These are phyloP conservation scores for Clamator glandarius DNA, from an alignment of 2,797 vertebrate genomes.

Conservation along the genomic window DNA sequence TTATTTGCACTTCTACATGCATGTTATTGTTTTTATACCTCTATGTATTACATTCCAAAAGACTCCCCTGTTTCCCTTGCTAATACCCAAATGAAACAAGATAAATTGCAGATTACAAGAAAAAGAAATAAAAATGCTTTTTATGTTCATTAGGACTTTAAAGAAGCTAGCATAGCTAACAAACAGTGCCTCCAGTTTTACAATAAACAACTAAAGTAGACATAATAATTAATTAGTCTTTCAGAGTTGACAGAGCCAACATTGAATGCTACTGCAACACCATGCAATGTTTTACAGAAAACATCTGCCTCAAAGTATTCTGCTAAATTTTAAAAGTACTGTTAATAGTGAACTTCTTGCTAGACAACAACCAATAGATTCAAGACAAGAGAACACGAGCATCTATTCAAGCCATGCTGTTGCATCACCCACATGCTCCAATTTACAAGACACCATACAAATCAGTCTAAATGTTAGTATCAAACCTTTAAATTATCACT, in stretches of 20 bases:
- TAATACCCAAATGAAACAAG: neutral
- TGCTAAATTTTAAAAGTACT: neutral
- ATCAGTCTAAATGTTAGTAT: constrained; percentile 28
- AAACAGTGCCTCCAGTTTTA: neutral
- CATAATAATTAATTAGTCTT: neutral
- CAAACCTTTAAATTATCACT: neutral
- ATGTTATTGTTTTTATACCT: neutral
- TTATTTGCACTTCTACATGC: neutral
- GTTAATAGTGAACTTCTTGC: neutral
- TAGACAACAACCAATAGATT: neutral
- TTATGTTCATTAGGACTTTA: neutral
- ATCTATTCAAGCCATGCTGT: constrained; percentile 50
- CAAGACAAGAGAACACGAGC: neutral
- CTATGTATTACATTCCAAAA: neutral
- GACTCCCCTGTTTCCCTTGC: neutral
- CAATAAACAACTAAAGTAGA: neutral
- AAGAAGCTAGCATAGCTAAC: neutral
- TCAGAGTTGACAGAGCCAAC: neutral
- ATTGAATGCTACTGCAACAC: neutral
- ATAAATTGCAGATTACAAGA: neutral
- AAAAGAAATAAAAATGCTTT: neutral
- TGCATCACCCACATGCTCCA: constrained; percentile 25
- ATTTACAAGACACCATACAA: neutral
- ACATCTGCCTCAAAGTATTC: neutral
- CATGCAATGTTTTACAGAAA: neutral